Evolutionary conservation across 1,140 invertebrate species (phyloP).

Genomic region (Mycetomoellerius zeteki): DNA sequence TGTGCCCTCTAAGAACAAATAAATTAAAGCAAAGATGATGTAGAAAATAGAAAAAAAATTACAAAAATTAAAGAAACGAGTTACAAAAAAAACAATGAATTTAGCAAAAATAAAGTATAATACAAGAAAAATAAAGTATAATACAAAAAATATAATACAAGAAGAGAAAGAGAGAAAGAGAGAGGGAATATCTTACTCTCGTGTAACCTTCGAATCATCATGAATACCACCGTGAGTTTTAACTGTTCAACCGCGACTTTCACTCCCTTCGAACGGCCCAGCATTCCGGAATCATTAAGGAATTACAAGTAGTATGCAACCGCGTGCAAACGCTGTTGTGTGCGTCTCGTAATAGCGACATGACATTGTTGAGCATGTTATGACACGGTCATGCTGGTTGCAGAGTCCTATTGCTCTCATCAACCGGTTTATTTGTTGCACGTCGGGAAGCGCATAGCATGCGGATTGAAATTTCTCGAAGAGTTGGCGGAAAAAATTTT

Average conservation of each 20-base stretch:
- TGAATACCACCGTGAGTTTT: slow-evolving; percentile 11
- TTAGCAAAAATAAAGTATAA: too few relatives aligned
- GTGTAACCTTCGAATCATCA: slow-evolving; percentile 65
- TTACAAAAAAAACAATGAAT: too few relatives aligned
- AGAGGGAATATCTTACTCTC: background rate
- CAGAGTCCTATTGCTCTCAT: slow-evolving; percentile 26
- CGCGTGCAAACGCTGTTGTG: slow-evolving; percentile 8
- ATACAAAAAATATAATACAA: too few relatives aligned
- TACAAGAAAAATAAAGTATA: too few relatives aligned
- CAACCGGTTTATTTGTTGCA: slow-evolving; percentile 47
- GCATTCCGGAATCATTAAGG: slow-evolving; percentile 73
- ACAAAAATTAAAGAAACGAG: too few relatives aligned
- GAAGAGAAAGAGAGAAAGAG: too few relatives aligned
- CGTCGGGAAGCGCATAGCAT: background rate
- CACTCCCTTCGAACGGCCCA: slow-evolving; percentile 69
- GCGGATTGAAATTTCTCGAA: slow-evolving; percentile 44
- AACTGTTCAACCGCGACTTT: slow-evolving; percentile 66
- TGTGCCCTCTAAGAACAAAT: too few relatives aligned
- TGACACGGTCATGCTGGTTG: slow-evolving; percentile 53
- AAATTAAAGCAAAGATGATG: too few relatives aligned
- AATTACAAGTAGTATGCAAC: slow-evolving; percentile 50
- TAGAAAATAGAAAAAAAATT: too few relatives aligned
- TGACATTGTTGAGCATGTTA: slow-evolving; percentile 68
- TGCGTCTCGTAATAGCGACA: slow-evolving; percentile 59
- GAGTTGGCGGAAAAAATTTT: slow-evolving; percentile 11